Evolutionary conservation across 2,888 invertebrate genomes (phyloP).

Genomic region (Physocephala rufipes): DNA sequence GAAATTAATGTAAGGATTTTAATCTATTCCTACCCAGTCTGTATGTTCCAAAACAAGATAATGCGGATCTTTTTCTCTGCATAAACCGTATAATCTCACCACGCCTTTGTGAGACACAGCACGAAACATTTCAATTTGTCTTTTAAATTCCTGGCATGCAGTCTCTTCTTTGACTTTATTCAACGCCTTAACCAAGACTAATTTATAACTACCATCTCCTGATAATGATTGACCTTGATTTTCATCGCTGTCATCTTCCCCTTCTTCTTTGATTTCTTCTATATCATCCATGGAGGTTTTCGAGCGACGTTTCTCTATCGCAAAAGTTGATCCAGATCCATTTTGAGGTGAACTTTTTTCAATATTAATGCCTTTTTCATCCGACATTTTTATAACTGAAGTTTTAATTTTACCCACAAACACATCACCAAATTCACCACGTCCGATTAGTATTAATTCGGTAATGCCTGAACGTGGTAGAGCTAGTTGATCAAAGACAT

Average conservation of each 20-base stretch:
- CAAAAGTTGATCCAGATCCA: slow-evolving; percentile 48
- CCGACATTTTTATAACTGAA: slow-evolving; percentile 51
- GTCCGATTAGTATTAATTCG: slow-evolving; percentile 75
- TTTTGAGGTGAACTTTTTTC: slow-evolving; percentile 50
- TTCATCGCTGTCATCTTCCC: slow-evolving; percentile 46
- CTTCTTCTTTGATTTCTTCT: slow-evolving; percentile 64
- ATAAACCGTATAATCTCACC: slow-evolving; percentile 80
- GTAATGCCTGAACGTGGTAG: slow-evolving; percentile 78
- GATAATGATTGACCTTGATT: slow-evolving; percentile 52
- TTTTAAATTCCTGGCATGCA: slow-evolving; percentile 82
- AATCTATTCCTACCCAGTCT: slow-evolving; percentile 79
- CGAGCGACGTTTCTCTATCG: slow-evolving; percentile 62
- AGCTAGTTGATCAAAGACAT: slow-evolving; percentile 79
- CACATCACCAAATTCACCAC: slow-evolving; percentile 93
- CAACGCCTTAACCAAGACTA: slow-evolving; percentile 80
- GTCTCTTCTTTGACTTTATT: slow-evolving; percentile 81
- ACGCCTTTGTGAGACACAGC: slow-evolving; percentile 86
- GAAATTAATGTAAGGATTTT: not conserved
- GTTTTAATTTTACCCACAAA: slow-evolving; percentile 76
- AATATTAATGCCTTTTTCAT: slow-evolving; percentile 55
- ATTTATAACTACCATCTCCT: slow-evolving; percentile 54
- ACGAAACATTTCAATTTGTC: slow-evolving; percentile 87
- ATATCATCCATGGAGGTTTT: slow-evolving; percentile 66
- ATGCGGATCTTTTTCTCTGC: slow-evolving; percentile 85
- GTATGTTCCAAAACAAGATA: slow-evolving; percentile 90